Evolutionary conservation across 2,113 vertebrate species (phyloP).

Genomic region (Hepsetus odoe): DNA sequence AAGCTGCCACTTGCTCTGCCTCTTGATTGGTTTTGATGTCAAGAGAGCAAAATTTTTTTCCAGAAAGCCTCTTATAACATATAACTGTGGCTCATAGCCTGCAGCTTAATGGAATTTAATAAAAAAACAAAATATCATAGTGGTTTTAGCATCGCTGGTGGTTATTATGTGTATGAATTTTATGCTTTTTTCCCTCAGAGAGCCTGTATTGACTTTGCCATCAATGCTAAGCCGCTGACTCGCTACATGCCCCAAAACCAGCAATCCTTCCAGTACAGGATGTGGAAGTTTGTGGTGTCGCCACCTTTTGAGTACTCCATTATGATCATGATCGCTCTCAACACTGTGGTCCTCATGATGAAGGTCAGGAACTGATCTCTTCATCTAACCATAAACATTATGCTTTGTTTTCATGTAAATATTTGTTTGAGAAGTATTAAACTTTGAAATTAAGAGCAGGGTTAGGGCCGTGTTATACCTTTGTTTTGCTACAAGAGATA

Average conservation of each 20-base stretch:
- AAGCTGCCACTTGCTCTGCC: neutral
- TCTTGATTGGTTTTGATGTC: neutral
- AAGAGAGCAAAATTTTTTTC: neutral
- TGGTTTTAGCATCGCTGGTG: neutral
- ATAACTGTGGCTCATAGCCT: neutral
- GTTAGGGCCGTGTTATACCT: no score
- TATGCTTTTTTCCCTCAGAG: slow-evolving; percentile 75
- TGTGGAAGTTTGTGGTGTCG: slow-evolving; percentile 97
- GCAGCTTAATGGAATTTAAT: neutral
- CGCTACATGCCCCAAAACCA: slow-evolving; percentile 95
- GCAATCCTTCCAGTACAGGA: slow-evolving; percentile 94
- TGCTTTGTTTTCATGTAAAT: neutral
- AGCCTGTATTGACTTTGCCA: slow-evolving; percentile 96
- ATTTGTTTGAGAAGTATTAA: neutral
- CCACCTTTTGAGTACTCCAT: slow-evolving; percentile 97
- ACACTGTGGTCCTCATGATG: slow-evolving; percentile 98
- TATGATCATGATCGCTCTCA: slow-evolving; percentile 98
- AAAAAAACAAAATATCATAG: neutral
- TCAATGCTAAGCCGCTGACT: slow-evolving; percentile 93
- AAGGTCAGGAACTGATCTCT: slow-evolving; percentile 77
- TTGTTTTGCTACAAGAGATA: no score
- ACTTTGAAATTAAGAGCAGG: no score
- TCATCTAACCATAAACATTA: no score
- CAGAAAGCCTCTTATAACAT: slow-evolving; percentile 1
- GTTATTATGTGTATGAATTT: neutral